phyloP scores from a whole-genome alignment of 2,888 invertebrate species.

The Heliconius ismenius region DNA sequence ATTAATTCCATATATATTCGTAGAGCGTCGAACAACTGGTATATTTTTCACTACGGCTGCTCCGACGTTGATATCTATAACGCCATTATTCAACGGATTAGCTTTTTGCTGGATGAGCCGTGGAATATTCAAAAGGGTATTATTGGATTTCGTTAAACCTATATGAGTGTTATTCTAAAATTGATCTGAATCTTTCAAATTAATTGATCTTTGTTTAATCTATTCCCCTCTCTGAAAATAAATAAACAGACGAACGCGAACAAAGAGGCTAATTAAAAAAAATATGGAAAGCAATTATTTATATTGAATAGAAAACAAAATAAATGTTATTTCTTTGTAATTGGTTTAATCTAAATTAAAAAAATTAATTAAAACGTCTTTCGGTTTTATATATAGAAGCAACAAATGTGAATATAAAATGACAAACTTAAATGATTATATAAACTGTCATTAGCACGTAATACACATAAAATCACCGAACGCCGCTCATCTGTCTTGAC shows the following conservation, averaged over 20 bases:
- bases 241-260: conserved; percentile 15
- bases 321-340: not conserved
- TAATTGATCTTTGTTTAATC: conserved; percentile 43
- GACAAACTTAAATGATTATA: not conserved
- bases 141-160: conserved; percentile 71
- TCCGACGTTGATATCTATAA: conserved; percentile 75
- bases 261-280: conserved; percentile 19
- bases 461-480: conserved; percentile 15
- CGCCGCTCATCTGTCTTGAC: conserved; percentile 57
- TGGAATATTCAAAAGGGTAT: conserved; percentile 78
- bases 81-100: conserved; percentile 79
- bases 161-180: conserved; percentile 56
- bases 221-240: conserved; percentile 29
- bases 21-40: conserved; percentile 61
- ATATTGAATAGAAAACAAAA: not conserved
- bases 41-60: conserved; percentile 75
- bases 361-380: not conserved
- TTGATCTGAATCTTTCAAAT: conserved; percentile 47
- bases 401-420: not conserved
- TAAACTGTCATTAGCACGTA: not conserved
- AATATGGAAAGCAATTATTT: conserved; percentile 4
- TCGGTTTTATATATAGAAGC: not conserved
- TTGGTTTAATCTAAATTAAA: not conserved
- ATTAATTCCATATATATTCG: conserved; percentile 55
- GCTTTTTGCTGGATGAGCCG: conserved; percentile 75